Base-by-base conservation (phyloP, 1,140 invertebrate species). In the Danaus melanippus region DNA sequence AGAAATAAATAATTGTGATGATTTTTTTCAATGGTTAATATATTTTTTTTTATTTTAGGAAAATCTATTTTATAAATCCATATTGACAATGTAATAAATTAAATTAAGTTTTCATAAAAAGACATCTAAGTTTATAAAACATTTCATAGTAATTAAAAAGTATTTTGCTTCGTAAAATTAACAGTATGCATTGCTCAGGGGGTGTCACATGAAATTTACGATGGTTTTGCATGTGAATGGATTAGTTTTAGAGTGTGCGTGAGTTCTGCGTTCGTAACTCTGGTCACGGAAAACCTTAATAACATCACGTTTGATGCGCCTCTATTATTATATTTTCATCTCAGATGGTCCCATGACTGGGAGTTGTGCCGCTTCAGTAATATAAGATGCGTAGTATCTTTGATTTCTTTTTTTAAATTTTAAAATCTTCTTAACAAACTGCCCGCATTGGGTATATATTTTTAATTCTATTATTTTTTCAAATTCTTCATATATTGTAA, bases 291-390 rank as follows among this genome's bases (percentile, higher is more conserved):
- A 64, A 60, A 60, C 69, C 70, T 80, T 86, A 86, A 86, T 86
- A 84, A 84, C 81, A 82, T 86, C 83, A 86, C 83, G 83, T 86
- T 84, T 86, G 81, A 86, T 86, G 78, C 74, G 72, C 76, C 79
- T 83, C 83, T 83, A 84, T 83, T 86, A 86, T 86, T 86, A 84
- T 86, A 84, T 86, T 85, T 85, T 86, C 83, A 84, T 86, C 80
- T 71, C 79, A 74, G 71, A 66, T 62, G 68, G 75, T 79, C 80
- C 76, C 83, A 76, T 59, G 71, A 76, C 74, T 74, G 79, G 69
- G 76, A 76, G 67, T 70, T 69, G 74, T 48, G 71, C 55, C 69
- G 69, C 69, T 59, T 62, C 58, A 57, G 63, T 70, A 70, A 76
- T 78, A 76, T 74, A 64, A 65, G 61, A 68, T 63, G 48, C 57